Evolutionary conservation across 2,797 vertebrate genomes (phyloP).

Genomic region (Danio choprae): DNA sequence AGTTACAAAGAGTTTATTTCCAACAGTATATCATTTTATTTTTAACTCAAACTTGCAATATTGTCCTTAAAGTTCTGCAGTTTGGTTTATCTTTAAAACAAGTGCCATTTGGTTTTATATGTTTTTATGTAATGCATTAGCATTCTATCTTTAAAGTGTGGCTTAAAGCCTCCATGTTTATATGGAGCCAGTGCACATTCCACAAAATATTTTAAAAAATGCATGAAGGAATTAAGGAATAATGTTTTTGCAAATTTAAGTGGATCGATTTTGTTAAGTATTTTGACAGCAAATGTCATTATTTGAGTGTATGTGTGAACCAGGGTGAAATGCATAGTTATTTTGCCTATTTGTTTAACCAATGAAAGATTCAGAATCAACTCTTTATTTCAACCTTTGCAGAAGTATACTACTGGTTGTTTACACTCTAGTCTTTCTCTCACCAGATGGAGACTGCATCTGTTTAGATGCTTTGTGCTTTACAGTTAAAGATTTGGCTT

Average conservation of each 20-base stretch:
- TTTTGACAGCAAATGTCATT: too few species aligned
- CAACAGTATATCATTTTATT: background rate
- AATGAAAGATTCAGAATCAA: background rate
- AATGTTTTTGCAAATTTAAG: too few species aligned
- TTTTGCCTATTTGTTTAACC: background rate
- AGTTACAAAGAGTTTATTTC: background rate
- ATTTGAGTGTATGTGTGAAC: background rate
- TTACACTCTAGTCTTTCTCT: background rate
- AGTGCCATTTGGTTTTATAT: background rate
- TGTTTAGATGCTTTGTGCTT: conserved; percentile 3
- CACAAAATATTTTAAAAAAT: background rate
- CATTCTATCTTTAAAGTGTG: background rate
- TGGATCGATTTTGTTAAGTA: too few species aligned
- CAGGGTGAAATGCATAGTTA: background rate
- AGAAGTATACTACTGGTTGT: background rate
- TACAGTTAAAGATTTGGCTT: background rate
- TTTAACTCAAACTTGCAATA: background rate
- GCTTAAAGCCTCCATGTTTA: background rate
- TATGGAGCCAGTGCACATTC: background rate
- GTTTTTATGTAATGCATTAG: background rate
- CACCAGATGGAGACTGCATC: conserved; percentile 16
- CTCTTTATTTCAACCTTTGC: background rate
- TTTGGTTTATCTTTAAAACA: background rate
- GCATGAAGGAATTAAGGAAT: too few species aligned
- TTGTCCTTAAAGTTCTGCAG: background rate